phyloP scores from a whole-genome alignment of 2,113 vertebrate species.

The Paralichthys olivaceus region DNA sequence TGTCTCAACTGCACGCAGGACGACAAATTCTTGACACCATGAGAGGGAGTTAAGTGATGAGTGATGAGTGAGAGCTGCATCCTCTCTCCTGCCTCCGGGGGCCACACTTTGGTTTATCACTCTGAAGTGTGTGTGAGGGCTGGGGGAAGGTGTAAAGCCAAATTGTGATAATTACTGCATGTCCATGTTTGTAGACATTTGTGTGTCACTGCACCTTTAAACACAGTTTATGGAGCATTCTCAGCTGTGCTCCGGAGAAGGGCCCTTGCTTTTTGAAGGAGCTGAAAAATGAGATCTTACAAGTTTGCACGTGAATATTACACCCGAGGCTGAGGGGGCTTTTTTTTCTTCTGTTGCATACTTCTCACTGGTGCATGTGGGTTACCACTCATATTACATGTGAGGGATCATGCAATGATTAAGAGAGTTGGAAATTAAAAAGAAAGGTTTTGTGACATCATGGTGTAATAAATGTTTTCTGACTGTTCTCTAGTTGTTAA shows the following conservation, averaged over 20 bases:
- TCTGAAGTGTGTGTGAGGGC: conserved; percentile 51
- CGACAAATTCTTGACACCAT: conserved; percentile 19
- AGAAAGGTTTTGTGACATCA: too few relatives aligned
- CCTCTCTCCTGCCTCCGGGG: conserved; percentile 34
- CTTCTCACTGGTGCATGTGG: background rate
- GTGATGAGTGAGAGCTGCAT: conserved; percentile 51
- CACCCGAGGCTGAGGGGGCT: background rate
- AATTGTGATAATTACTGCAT: conserved; percentile 68
- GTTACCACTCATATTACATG: too few relatives aligned
- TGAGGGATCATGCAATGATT: background rate
- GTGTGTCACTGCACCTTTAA: conserved; percentile 56
- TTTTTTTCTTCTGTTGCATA: conserved; percentile 1
- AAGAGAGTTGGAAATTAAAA: background rate
- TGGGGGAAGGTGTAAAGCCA: conserved; percentile 57
- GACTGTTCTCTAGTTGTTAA: background rate
- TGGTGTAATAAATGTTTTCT: background rate
- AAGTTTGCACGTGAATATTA: background rate
- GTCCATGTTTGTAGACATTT: conserved; percentile 49
- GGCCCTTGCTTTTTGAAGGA: conserved; percentile 2
- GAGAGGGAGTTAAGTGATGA: conserved; percentile 45
- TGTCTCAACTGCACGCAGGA: conserved; percentile 14
- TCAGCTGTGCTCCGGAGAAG: conserved; percentile 49
- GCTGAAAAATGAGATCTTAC: background rate
- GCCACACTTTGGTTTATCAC: conserved; percentile 42
- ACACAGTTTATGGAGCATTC: conserved; percentile 58